phyloP scores from a whole-genome alignment of 2,113 vertebrate species.

The Propithecus coquereli region DNA sequence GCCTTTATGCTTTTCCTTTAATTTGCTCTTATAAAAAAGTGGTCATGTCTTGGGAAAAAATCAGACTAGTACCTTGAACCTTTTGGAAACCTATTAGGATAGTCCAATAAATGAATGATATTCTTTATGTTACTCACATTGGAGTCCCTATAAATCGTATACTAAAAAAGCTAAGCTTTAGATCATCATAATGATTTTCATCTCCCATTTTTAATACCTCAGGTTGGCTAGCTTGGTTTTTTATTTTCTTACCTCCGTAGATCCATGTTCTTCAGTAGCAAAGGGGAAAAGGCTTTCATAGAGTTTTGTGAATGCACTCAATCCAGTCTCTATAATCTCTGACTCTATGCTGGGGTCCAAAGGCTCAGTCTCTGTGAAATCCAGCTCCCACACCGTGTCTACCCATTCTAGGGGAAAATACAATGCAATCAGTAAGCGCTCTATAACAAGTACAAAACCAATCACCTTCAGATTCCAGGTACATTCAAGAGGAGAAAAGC shows the following conservation, averaged over 20 bases:
- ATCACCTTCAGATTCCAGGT: not conserved
- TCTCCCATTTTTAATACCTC: not conserved
- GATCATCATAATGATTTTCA: not conserved
- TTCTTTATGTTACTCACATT: not conserved
- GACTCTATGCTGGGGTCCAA: slow-evolving; percentile 82
- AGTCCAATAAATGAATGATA: not conserved
- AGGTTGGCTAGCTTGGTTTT: not conserved
- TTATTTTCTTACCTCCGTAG: slow-evolving; percentile 66
- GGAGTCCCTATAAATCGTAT: not conserved
- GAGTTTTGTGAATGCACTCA: slow-evolving; percentile 81
- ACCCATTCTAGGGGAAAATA: slow-evolving; percentile 87
- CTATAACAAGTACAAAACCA: not conserved
- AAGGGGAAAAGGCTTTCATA: slow-evolving; percentile 79
- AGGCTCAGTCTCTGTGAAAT: slow-evolving; percentile 89
- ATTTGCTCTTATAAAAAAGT: not conserved
- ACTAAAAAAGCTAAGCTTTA: not conserved
- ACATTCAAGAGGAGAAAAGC: not conserved
- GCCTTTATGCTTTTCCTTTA: not conserved
- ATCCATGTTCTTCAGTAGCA: slow-evolving; percentile 56
- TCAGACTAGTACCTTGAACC: not conserved
- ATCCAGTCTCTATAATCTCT: slow-evolving; percentile 77
- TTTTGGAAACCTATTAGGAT: not conserved
- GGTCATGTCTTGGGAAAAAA: not conserved
- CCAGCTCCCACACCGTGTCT: slow-evolving; percentile 88
- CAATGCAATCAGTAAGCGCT: not conserved